Evolutionary conservation across 2,113 vertebrate species (phyloP), one percentile per base, ranked within the genome.

Genomic region (Coturnix japonica): DNA sequence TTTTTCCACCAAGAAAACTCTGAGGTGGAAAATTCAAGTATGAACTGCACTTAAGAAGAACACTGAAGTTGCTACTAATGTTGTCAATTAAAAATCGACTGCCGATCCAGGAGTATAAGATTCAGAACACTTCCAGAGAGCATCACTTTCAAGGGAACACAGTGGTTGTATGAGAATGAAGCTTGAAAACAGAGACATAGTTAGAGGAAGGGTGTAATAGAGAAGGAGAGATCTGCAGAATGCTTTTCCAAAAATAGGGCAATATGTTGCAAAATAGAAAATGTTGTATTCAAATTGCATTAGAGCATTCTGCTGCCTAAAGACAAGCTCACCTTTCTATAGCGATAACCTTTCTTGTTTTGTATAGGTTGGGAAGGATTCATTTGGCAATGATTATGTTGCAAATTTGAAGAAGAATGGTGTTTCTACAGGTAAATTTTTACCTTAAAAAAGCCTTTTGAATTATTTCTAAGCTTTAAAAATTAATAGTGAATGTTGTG

Each of bases 381-480:
- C 98, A 93, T 99, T 99, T 98, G 99, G 99, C 96, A 98, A 98
- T 95, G 98, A 98, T 96, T 99, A 99, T 93, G 97, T 99, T 95
- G 98, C 98, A 97, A 99, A 99, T 97, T 98, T 99, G 94, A 99
- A 98, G 97, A 98, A 98, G 96, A 99, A 98, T 88, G 96, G 93
- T 76, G 98, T 99, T 96, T 97, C 98, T 95, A 99, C 98, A 98
- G 99, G 99, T 99, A 98, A 97, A 87, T 78, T 87, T 95, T 93
- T 93, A 56, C 65, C 61, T 91, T 81, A 26, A 71, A 41, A 16
- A 65, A 89, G 25, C 4, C 1, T 85, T 73, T 49, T 14, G 1
- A 79, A 14, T 87, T 54, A 23, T 66, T 88, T 90, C 77, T 81
- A 21, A 85, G n/a, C 30, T 51, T 88, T 33, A 51, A 73, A 86